Percentiles rank a stretch among this genome's conserved stretches.
These are phyloP conservation scores for Cyaniris semiargus DNA, from an alignment of 2,888 invertebrate species.

Conservation along the genomic window DNA sequence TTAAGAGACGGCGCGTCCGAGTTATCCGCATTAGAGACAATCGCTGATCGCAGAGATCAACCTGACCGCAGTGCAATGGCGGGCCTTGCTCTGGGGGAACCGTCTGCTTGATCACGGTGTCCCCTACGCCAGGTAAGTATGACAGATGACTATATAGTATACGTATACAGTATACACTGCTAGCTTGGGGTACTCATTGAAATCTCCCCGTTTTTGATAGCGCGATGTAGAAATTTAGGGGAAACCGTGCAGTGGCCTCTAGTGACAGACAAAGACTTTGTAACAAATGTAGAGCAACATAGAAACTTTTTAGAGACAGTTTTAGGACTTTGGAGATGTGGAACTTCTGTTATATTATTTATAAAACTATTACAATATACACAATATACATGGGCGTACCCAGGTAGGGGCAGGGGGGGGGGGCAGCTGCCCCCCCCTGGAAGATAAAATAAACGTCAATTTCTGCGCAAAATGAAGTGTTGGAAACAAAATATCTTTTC, in stretches of 20 bases:
- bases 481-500: no score
- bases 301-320: neutral
- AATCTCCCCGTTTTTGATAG: constrained; percentile 5
- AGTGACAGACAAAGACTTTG: neutral
- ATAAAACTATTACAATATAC: neutral
- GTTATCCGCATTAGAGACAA: no score
- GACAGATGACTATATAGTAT: no score
- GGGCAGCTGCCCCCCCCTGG: no score
- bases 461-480: no score
- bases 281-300: neutral
- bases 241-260: neutral
- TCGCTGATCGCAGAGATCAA: constrained; percentile 45
- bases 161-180: constrained; percentile 26
- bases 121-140: constrained; percentile 47
- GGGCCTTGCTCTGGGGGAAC: constrained; percentile 43
- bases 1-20: no score
- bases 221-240: neutral
- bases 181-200: constrained; percentile 32
- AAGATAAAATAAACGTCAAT: no score
- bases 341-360: neutral
- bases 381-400: no score
- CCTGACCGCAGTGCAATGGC: constrained; percentile 47
- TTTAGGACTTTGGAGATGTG: neutral
- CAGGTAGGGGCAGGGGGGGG: no score
- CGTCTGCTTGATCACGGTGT: constrained; percentile 41